Percentiles rank a stretch among this genome's conserved stretches.
Evolutionary conservation across 2,797 vertebrate genomes (phyloP).

Genomic region (Gephyroberyx darwinii): DNA sequence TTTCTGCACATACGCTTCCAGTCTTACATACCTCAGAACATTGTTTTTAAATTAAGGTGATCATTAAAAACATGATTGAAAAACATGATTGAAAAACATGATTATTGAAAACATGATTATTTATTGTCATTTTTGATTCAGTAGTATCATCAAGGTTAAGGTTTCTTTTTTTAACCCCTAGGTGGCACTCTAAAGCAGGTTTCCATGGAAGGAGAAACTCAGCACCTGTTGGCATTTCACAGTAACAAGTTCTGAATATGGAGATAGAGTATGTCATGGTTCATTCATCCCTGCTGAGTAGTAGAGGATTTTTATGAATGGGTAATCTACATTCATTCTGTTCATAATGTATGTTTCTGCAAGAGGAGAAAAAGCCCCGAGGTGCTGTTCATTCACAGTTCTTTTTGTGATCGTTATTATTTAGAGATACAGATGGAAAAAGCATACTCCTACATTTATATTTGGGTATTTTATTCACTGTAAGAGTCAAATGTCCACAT

Average conservation of each 20-base stretch:
- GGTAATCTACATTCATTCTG: slow-evolving; percentile 1
- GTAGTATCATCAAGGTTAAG: neutral
- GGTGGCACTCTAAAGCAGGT: slow-evolving; percentile 43
- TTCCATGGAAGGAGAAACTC: neutral
- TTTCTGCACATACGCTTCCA: neutral
- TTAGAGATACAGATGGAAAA: neutral
- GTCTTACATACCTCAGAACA: neutral
- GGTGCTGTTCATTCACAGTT: neutral
- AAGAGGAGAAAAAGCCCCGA: neutral
- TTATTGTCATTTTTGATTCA: neutral
- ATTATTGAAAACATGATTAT: neutral
- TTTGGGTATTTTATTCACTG: slow-evolving; percentile 13
- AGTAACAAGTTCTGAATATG: slow-evolving; percentile 33
- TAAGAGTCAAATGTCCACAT: slow-evolving; percentile 11
- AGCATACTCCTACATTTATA: neutral
- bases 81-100: too few relatives aligned
- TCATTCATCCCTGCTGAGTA: slow-evolving; percentile 23
- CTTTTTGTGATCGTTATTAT: neutral
- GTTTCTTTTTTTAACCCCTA: slow-evolving; percentile 29
- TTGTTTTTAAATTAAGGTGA: neutral
- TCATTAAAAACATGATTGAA: too few relatives aligned
- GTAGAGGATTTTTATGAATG: slow-evolving; percentile 32
- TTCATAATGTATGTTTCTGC: slow-evolving; percentile 9
- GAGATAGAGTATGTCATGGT: slow-evolving; percentile 14
- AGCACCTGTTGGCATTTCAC: slow-evolving; percentile 24